Conservation (phyloP, 2,113 vertebrate genomes). For the Onychostoma macrolepis region DNA sequence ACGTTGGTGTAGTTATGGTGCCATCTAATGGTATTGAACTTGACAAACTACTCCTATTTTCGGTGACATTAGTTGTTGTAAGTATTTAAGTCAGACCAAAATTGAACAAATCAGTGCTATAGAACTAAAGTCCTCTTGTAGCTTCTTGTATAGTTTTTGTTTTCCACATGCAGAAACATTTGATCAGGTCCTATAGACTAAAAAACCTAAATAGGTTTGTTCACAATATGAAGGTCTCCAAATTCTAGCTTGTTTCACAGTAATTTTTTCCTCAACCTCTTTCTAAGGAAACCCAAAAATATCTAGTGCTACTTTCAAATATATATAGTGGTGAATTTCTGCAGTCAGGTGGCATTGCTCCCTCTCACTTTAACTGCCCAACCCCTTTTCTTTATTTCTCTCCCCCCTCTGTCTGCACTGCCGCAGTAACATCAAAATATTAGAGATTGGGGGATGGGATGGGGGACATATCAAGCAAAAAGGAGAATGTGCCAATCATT, state of each 20-base stretch:
- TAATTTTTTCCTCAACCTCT: background rate
- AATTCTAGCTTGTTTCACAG: background rate
- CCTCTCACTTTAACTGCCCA: background rate
- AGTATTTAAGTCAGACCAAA: background rate
- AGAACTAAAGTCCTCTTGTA: background rate
- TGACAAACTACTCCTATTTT: background rate
- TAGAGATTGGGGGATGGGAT: conserved; percentile 15
- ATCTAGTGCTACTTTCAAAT: background rate
- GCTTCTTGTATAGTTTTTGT: background rate
- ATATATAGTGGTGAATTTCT: background rate
- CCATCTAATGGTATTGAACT: background rate
- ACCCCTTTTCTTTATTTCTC: conserved; percentile 10
- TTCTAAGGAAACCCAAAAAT: background rate
- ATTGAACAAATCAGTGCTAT: background rate
- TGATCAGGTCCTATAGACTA: background rate
- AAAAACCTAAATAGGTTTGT: background rate
- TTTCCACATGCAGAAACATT: background rate
- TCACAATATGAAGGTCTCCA: background rate
- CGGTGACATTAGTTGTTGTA: background rate
- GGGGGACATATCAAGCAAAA: background rate
- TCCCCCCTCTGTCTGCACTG: conserved; percentile 39
- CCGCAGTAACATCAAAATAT: conserved; percentile 60
- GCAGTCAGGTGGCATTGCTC: background rate
- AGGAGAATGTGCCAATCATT: background rate
- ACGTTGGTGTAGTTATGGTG: no score